phyloP scores from a whole-genome alignment of 2,797 vertebrate species.

The Phoxinus dragarum region DNA sequence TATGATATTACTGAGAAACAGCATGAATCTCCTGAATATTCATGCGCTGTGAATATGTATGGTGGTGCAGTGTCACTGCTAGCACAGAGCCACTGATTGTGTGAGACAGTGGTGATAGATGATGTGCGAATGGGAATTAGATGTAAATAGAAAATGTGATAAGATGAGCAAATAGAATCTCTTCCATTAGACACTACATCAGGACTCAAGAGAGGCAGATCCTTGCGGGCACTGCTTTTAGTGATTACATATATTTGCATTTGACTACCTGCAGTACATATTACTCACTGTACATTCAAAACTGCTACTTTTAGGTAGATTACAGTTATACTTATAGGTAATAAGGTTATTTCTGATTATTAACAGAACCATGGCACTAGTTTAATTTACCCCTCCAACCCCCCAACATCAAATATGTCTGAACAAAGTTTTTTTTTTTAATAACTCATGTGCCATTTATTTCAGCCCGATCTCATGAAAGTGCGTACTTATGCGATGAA shows the following conservation, averaged over 20 bases:
- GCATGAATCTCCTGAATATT: conserved; percentile 55
- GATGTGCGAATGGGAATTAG: conserved; percentile 60
- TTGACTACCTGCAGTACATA: conserved; percentile 8
- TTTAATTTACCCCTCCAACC: not conserved
- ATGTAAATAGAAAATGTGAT: conserved; percentile 61
- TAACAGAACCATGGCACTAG: not conserved
- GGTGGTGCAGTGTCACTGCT: conserved; percentile 50
- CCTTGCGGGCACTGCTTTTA: conserved; percentile 21
- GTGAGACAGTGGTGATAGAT: conserved; percentile 59
- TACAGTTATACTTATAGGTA: not conserved
- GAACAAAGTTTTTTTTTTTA: not conserved
- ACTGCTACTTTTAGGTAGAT: not conserved
- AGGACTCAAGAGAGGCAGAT: conserved; percentile 36
- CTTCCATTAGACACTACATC: conserved; percentile 40
- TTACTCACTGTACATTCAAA: conserved; percentile 33
- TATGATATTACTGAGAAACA: conserved; percentile 53
- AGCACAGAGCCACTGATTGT: conserved; percentile 56
- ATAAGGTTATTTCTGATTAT: not conserved
- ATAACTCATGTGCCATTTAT: not conserved
- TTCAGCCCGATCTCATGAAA: too few relatives aligned
- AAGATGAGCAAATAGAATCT: conserved; percentile 55
- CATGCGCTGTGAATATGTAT: conserved; percentile 51
- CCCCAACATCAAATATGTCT: not conserved
- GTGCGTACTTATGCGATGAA: too few relatives aligned
- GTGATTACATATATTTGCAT: conserved; percentile 55